Conservation (phyloP, 2,888 invertebrate genomes). For the Schizaphis graminum region DNA sequence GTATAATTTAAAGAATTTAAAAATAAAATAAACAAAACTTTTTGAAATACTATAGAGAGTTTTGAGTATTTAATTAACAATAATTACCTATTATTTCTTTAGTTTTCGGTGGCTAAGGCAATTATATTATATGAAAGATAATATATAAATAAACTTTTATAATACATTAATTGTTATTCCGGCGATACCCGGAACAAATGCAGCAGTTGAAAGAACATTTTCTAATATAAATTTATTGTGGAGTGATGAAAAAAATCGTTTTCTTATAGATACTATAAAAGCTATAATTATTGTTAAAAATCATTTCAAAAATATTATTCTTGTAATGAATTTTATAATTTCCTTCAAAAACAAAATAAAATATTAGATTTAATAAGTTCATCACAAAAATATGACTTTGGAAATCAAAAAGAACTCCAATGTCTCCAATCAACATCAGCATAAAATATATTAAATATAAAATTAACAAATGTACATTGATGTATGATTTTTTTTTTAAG, state of each 20-base stretch:
- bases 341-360: background rate
- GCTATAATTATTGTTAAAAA: background rate
- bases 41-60: background rate
- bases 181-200: background rate
- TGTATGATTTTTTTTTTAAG: no score
- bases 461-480: background rate
- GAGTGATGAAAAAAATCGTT: background rate
- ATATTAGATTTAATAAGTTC: background rate
- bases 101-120: background rate
- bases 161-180: no score
- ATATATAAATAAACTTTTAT: background rate
- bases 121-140: background rate
- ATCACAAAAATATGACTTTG: background rate
- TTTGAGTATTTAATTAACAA: background rate
- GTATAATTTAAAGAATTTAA: background rate
- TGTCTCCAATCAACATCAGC: no score
- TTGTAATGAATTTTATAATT: slow-evolving; percentile 13
- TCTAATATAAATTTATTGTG: background rate
- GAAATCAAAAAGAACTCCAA: background rate
- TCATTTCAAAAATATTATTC: background rate
- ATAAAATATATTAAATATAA: background rate
- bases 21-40: background rate
- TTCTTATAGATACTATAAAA: background rate
- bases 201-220: background rate
- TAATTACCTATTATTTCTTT: background rate